A percentile compares a stretch with the other conserved stretches of the same genome.
Conservation (phyloP, 2,888 invertebrate species). For the Ischnura elegans region DNA sequence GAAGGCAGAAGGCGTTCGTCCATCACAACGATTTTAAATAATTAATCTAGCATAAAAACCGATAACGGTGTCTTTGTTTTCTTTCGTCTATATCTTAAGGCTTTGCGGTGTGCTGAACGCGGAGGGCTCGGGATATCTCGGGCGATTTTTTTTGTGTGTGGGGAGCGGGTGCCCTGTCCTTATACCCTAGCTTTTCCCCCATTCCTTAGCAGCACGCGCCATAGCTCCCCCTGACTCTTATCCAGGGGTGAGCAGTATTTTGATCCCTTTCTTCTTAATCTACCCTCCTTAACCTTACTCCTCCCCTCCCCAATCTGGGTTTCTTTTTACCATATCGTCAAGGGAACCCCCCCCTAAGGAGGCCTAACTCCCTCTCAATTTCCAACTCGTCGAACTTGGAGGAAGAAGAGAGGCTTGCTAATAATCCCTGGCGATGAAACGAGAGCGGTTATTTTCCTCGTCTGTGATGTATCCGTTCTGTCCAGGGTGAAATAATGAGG, state of each 20-base stretch:
- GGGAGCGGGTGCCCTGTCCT: slow-evolving; percentile 4
- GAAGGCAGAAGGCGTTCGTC: slow-evolving; percentile 57
- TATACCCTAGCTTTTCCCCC: background rate
- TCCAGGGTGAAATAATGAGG: background rate
- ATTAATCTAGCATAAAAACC: slow-evolving; percentile 72
- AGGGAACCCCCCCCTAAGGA: background rate
- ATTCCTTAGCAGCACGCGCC: background rate
- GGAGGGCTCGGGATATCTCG: background rate
- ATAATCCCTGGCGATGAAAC: background rate
- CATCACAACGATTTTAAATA: slow-evolving; percentile 70
- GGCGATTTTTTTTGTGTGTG: background rate
- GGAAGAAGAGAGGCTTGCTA: background rate
- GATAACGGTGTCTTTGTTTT: slow-evolving; percentile 71
- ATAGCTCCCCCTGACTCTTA: background rate
- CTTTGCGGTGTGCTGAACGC: slow-evolving; percentile 22
- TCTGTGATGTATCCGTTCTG: background rate
- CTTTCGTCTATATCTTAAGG: slow-evolving; percentile 68
- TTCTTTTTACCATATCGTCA: slow-evolving; percentile 10
- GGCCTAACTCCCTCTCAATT: background rate
- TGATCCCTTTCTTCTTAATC: slow-evolving; percentile 27
- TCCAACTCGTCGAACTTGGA: background rate
- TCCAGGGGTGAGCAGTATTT: background rate
- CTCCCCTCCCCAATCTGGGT: background rate
- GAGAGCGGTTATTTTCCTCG: background rate
- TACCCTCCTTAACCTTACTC: background rate